Conservation (phyloP, 53 echinoderm and acorn worm species). For the Hippasteria phrygiana region DNA sequence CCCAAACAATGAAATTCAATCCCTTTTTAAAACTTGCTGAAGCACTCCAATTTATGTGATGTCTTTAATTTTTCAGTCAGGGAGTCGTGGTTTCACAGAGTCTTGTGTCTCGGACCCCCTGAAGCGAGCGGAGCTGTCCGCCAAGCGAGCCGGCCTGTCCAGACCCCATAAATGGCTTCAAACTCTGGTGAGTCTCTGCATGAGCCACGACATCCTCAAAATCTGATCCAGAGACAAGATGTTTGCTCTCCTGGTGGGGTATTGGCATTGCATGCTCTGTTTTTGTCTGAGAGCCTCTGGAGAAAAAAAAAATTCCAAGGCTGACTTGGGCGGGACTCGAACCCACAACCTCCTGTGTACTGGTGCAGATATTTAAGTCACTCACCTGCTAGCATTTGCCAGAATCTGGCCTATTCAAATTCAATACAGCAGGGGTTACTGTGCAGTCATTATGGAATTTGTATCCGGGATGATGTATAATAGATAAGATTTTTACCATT, state of each 20-base stretch:
- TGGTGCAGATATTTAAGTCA: too few species aligned
- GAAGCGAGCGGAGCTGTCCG: slow-evolving; percentile 13
- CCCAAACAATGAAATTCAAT: background rate
- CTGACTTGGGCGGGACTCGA: too few species aligned
- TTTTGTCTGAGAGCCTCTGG: background rate
- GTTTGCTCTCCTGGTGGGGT: background rate
- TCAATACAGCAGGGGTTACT: too few species aligned
- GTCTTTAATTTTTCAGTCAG: background rate
- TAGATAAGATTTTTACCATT: too few species aligned
- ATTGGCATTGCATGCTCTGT: background rate
- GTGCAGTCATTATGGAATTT: too few species aligned
- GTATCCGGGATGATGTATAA: too few species aligned
- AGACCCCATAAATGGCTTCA: slow-evolving; percentile 26
- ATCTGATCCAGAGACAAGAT: background rate
- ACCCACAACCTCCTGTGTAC: too few species aligned
- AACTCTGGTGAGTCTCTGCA: slow-evolving; percentile 12
- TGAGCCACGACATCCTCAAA: background rate
- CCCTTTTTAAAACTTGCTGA: background rate
- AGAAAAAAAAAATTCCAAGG: too few species aligned
- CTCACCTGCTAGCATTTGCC: too few species aligned
- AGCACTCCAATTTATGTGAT: too few species aligned
- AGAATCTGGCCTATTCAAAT: too few species aligned
- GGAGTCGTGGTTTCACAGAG: slow-evolving; percentile 25
- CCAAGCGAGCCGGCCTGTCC: slow-evolving; percentile 33
- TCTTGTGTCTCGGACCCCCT: slow-evolving; percentile 24